Percentiles rank a stretch among this genome's conserved stretches.
Conservation (phyloP, 2,113 vertebrate species). For the Paedocypris sp. region DNA sequence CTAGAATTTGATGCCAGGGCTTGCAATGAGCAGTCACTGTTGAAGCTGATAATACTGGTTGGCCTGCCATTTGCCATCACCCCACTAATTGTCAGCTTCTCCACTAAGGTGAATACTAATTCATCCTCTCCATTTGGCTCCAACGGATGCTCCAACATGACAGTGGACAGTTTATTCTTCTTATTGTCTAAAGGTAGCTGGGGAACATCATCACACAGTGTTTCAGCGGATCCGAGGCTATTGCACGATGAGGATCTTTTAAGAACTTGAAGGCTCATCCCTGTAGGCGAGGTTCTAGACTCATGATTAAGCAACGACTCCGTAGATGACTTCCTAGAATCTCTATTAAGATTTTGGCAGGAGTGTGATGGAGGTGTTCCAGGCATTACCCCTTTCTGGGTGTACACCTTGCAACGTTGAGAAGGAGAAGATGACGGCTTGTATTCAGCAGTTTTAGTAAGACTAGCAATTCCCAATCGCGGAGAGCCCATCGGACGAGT, state of each 20-base stretch:
- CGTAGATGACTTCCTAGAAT: conserved; percentile 60
- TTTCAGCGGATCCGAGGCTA: conserved; percentile 65
- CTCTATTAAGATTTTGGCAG: conserved; percentile 62
- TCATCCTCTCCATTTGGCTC: conserved; percentile 75
- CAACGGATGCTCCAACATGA: conserved; percentile 70
- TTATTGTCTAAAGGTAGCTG: conserved; percentile 62
- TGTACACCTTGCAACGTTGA: conserved; percentile 93
- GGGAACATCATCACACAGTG: conserved; percentile 47
- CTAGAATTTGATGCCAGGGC: conserved; percentile 72
- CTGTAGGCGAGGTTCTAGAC: conserved; percentile 79
- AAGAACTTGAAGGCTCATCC: conserved; percentile 81
- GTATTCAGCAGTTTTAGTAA: conserved; percentile 89
- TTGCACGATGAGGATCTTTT: conserved; percentile 70
- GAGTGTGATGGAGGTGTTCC: conserved; percentile 62
- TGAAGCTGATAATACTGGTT: conserved; percentile 85
- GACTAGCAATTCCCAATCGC: conserved; percentile 82
- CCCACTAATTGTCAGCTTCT: conserved; percentile 68
- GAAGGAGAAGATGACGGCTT: conserved; percentile 82
- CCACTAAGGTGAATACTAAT: conserved; percentile 72
- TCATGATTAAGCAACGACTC: conserved; percentile 71
- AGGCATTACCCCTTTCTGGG: conserved; percentile 88
- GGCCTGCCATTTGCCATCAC: conserved; percentile 73
- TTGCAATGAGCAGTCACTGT: conserved; percentile 76
- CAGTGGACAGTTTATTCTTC: conserved; percentile 68
- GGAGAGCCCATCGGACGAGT: conserved; percentile 85